phyloP scores from a whole-genome alignment of 2,113 vertebrate genomes.

The Numenius arquata region DNA sequence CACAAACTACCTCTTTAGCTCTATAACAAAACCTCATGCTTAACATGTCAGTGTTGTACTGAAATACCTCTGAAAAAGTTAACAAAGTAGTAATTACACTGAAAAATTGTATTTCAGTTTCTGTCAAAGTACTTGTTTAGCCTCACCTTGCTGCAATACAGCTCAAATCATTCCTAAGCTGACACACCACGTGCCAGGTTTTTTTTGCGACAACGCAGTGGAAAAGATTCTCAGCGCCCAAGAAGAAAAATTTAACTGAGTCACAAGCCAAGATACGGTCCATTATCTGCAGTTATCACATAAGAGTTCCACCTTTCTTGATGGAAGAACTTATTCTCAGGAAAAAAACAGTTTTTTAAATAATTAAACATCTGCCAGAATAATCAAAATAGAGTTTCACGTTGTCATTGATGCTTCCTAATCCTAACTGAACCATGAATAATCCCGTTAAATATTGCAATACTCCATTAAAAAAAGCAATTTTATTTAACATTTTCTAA shows the following conservation, averaged over 20 bases:
- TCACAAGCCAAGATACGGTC: neutral
- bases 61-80: neutral
- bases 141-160: neutral
- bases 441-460: neutral
- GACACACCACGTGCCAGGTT: fast-evolving
- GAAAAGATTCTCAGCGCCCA: neutral
- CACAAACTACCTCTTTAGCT: neutral
- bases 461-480: neutral
- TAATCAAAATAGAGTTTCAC: neutral
- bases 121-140: neutral
- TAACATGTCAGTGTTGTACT: neutral
- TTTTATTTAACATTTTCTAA: neutral
- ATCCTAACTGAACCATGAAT: neutral
- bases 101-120: neutral
- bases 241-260: neutral
- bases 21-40: neutral
- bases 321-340: neutral
- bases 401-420: neutral
- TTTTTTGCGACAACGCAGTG: neutral
- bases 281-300: neutral
- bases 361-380: neutral
- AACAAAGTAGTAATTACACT: neutral
- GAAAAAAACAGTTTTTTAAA: neutral
- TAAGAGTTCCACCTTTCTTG: neutral
- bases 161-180: neutral